Conservation (phyloP, 2,113 vertebrate species). For the Apodemus speciosus region DNA sequence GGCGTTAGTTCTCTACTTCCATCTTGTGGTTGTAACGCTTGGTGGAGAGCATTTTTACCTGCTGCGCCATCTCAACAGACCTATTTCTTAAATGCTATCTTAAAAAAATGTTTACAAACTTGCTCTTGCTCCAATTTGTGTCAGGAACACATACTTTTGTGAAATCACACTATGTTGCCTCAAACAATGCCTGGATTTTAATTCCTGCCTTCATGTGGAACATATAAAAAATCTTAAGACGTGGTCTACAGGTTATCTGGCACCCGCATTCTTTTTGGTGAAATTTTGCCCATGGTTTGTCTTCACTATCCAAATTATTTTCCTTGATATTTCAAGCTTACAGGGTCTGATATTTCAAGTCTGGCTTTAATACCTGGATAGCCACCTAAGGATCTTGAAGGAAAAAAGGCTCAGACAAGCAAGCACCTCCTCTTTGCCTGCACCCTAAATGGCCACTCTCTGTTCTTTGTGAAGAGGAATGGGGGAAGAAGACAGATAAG, state of each 20-base stretch:
- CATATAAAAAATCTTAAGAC: slow-evolving; percentile 40
- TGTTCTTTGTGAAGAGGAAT: neutral
- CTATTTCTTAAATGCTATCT: slow-evolving; percentile 9
- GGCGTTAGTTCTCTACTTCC: neutral
- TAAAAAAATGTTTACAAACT: slow-evolving; percentile 25
- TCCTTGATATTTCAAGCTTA: slow-evolving; percentile 27
- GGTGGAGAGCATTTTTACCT: neutral
- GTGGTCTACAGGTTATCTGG: neutral
- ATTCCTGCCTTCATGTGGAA: neutral
- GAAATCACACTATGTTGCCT: slow-evolving; percentile 1
- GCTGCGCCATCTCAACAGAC: neutral
- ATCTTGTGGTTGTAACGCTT: neutral
- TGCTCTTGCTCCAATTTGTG: slow-evolving; percentile 16
- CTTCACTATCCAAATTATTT: slow-evolving; percentile 31
- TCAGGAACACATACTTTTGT: slow-evolving; percentile 29
- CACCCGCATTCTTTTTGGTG: slow-evolving; percentile 33
- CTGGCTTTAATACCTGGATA: slow-evolving; percentile 23
- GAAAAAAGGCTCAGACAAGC: neutral
- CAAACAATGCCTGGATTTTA: slow-evolving; percentile 49
- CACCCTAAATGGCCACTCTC: neutral
- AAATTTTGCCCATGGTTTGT: slow-evolving; percentile 42
- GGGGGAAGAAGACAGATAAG: slow-evolving; percentile 2
- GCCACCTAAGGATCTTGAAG: neutral
- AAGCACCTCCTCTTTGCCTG: neutral
- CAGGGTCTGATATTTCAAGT: neutral